phyloP scores from a whole-genome alignment of 2,888 invertebrate genomes.

The Lepidocyrtinus sp. region DNA sequence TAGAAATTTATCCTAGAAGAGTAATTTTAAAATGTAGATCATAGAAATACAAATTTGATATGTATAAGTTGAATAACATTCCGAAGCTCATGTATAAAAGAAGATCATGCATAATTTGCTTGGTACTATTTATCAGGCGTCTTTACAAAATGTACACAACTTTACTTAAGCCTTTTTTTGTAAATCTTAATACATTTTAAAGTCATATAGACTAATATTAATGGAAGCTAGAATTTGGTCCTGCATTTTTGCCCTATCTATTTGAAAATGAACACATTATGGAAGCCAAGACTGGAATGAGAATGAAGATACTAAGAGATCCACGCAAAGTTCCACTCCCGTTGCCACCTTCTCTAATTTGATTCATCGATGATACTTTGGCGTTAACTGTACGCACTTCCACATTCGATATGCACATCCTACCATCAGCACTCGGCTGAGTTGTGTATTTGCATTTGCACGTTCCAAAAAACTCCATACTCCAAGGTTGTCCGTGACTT shows the following conservation, averaged over 20 bases:
- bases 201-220: not conserved
- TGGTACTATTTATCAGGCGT: not conserved
- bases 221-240: not conserved
- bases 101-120: not conserved
- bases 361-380: constrained; percentile 35
- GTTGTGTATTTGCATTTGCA: constrained; percentile 28
- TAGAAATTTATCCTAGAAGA: no score
- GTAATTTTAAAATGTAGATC: no score
- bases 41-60: no score
- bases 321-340: constrained; percentile 29
- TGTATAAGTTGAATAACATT: no score
- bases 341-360: constrained; percentile 21
- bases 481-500: not conserved
- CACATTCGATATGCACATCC: constrained; percentile 13
- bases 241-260: not conserved
- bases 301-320: no score
- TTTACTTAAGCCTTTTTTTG: not conserved
- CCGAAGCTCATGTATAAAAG: not conserved
- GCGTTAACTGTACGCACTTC: constrained; percentile 11
- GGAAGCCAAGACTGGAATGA: no score
- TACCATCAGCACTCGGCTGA: not conserved
- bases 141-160: not conserved
- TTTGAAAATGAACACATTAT: not conserved
- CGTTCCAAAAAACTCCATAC: constrained; percentile 4
- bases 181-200: not conserved